phyloP scores from a whole-genome alignment of 2,113 vertebrate genomes.

The Tachycineta bicolor region DNA sequence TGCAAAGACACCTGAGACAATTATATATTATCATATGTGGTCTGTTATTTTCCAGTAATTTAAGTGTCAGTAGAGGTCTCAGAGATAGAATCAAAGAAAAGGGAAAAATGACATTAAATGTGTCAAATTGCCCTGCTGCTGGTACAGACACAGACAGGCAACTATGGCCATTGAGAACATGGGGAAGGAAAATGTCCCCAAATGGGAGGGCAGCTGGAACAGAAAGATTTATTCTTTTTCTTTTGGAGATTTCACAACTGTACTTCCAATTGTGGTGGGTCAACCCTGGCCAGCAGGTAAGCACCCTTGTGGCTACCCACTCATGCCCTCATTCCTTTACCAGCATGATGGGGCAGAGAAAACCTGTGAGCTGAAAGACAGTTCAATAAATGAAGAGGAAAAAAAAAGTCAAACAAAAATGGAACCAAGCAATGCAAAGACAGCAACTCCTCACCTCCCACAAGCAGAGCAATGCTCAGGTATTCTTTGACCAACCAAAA shows the following conservation, averaged over 20 bases:
- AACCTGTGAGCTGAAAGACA: background rate
- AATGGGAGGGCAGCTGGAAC: background rate
- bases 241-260: background rate
- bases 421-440: background rate
- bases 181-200: background rate
- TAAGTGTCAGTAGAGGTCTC: background rate
- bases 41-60: background rate
- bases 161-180: background rate
- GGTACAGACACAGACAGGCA: background rate
- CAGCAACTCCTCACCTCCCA: background rate
- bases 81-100: background rate
- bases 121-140: background rate
- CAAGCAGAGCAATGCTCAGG: background rate
- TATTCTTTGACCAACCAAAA: background rate
- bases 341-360: background rate
- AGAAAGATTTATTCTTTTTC: background rate
- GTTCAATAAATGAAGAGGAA: background rate
- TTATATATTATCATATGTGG: background rate
- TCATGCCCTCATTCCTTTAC: background rate
- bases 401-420: background rate
- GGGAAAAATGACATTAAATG: background rate
- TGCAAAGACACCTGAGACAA: background rate
- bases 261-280: background rate
- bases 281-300: background rate
- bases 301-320: background rate